These are phyloP conservation scores for Tapirus terrestris DNA, from an alignment of 2,113 vertebrate species.

Conservation along the genomic window DNA sequence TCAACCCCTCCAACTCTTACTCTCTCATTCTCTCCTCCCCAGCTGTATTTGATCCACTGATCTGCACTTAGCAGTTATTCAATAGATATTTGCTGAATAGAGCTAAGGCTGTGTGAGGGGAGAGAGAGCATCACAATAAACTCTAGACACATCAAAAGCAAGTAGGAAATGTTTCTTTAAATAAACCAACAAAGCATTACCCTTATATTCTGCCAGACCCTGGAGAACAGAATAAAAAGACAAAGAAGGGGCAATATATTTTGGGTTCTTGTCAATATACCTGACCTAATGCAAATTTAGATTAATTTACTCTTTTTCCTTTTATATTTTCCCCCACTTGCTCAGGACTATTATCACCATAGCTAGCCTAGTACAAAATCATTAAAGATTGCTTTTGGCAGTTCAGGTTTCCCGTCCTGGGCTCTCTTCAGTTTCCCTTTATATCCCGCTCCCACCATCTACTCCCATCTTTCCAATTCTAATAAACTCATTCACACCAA, in stretches of 20 bases:
- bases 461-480: background rate
- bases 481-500: background rate
- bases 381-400: background rate
- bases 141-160: background rate
- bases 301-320: background rate
- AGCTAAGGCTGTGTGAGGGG: background rate
- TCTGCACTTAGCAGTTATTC: background rate
- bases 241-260: background rate
- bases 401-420: background rate
- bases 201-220: background rate
- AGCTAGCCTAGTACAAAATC: background rate
- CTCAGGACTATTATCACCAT: background rate
- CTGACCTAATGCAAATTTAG: background rate
- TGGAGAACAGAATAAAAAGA: conserved; percentile 26
- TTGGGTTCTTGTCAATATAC: background rate
- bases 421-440: background rate
- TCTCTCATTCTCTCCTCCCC: background rate
- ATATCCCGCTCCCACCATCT: background rate
- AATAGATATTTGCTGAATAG: background rate
- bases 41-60: background rate
- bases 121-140: background rate
- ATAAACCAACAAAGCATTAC: background rate
- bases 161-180: background rate
- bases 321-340: background rate
- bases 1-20: background rate